Evolutionary conservation across 2,888 invertebrate genomes (phyloP), one percentile per base, ranked within the genome.

Genomic region (Empis livida): DNA sequence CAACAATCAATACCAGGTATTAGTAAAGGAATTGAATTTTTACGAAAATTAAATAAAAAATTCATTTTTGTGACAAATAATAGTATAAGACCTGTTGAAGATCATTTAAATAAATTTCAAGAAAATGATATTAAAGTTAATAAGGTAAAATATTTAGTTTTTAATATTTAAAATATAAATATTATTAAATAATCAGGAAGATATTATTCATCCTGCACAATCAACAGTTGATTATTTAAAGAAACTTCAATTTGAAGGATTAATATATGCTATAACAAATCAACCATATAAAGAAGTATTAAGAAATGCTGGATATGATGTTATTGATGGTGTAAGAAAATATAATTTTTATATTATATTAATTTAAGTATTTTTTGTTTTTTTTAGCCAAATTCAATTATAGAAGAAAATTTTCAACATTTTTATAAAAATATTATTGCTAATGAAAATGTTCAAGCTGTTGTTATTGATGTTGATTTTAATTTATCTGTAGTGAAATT

Each of bases 141-240:
- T 3, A 59, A 60, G 58, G 66, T 65, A 14, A 50, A 47, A 30
- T 16, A 10, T 43, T 17, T 17, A 9, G n/a, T n/a, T n/a, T n/a
- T n/a, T n/a, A n/a, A n/a, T n/a, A 35, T n/a, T 35, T 8, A n/a
- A n/a, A 35, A 35, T 35, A n/a, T 35, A 35, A 13, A 13, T 8
- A 13, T 5, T n/a, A 5, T 35, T 35, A n/a, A 13, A 13, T 13
- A 6, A 27, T 20, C 42, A 60, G 59, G 42, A 56, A 11, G 61
- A 65, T 46, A 54, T 67, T 20, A 53, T 73, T 13, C 69, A 67
- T 55, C 73, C 75, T 4, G 65, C 68, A 0, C 59, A 66, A 46
- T 68, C 70, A 2, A 65, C 73, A n/a, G 63, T 67, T n/a, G 67
- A 71, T 57, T 68, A 75, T 51, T 60, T 76, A 15, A 72, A 71